phyloP scores from a whole-genome alignment of 2,113 vertebrate species.

The Myiopsitta monachus region DNA sequence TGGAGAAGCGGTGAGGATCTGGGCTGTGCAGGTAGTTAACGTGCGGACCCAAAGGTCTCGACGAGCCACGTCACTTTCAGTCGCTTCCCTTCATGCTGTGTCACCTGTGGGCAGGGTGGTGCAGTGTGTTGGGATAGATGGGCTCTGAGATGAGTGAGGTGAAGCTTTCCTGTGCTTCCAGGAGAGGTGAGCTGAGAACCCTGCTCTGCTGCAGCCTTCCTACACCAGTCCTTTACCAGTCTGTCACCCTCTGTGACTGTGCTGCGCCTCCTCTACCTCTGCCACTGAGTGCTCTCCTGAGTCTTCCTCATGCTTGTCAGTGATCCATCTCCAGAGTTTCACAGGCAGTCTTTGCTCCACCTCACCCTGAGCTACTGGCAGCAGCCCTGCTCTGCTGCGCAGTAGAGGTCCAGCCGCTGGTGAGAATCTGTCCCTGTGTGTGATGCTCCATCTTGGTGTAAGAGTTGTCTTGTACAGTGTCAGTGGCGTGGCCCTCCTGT shows the following conservation, averaged over 20 bases:
- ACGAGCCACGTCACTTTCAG: not conserved
- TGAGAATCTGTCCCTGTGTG: not conserved
- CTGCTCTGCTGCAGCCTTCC: not conserved
- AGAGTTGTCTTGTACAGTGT: not conserved
- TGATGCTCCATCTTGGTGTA: fast-evolving
- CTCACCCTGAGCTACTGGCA: not conserved
- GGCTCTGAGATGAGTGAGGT: not conserved
- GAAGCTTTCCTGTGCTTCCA: not conserved
- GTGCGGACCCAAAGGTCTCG: not conserved
- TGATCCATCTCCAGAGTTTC: not conserved
- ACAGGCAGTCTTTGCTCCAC: not conserved
- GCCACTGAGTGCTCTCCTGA: not conserved
- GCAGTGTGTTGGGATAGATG: fast-evolving
- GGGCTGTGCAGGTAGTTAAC: not conserved
- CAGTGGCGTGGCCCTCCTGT: fast-evolving
- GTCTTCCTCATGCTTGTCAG: not conserved
- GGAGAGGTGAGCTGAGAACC: not conserved
- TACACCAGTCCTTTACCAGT: not conserved
- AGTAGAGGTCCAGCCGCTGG: not conserved
- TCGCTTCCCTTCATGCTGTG: not conserved
- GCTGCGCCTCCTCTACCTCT: fast-evolving
- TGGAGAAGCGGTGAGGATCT: not conserved
- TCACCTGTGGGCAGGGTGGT: not conserved
- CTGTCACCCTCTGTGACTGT: fast-evolving
- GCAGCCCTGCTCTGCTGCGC: not conserved